Percentiles rank a stretch among this genome's conserved stretches.
Evolutionary conservation across 2,113 vertebrate species (phyloP).

Genomic region (Platycercus adscitus): DNA sequence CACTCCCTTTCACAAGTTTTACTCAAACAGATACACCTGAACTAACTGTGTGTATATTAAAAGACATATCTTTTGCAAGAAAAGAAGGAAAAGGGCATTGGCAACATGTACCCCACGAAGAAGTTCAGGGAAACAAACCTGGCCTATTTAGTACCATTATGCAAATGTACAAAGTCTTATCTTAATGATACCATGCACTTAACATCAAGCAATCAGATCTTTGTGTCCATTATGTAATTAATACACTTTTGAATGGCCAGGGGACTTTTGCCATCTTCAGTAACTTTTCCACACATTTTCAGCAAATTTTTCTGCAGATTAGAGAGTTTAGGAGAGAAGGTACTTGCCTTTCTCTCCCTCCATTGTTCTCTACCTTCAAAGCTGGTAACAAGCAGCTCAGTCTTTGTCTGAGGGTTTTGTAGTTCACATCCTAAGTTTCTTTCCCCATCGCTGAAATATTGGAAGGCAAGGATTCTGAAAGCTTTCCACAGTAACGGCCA

Average conservation of each 20-base stretch:
- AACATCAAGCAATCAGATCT: not conserved
- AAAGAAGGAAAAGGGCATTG: not conserved
- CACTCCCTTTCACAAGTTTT: not conserved
- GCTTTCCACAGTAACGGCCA: not conserved
- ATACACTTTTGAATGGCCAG: not conserved
- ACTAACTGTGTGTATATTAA: not conserved
- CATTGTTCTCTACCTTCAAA: slow-evolving; percentile 82
- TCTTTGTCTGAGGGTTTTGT: slow-evolving; percentile 79
- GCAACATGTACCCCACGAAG: not conserved
- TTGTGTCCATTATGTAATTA: not conserved
- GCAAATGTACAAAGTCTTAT: slow-evolving; percentile 9
- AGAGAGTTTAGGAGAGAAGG: not conserved
- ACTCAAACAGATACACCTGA: not conserved
- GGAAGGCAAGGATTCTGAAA: not conserved
- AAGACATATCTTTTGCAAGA: not conserved
- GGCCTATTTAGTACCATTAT: not conserved
- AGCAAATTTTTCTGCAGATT: not conserved
- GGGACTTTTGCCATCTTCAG: not conserved
- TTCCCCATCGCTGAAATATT: not conserved
- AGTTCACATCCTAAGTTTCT: slow-evolving; percentile 43
- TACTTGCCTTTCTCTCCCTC: slow-evolving; percentile 20
- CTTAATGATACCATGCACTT: not conserved
- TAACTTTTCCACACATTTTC: slow-evolving; percentile 46
- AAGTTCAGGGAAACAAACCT: not conserved
- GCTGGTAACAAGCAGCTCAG: slow-evolving; percentile 76